Conservation (phyloP, 2,113 vertebrate genomes). For the Oenanthe oenanthe region DNA sequence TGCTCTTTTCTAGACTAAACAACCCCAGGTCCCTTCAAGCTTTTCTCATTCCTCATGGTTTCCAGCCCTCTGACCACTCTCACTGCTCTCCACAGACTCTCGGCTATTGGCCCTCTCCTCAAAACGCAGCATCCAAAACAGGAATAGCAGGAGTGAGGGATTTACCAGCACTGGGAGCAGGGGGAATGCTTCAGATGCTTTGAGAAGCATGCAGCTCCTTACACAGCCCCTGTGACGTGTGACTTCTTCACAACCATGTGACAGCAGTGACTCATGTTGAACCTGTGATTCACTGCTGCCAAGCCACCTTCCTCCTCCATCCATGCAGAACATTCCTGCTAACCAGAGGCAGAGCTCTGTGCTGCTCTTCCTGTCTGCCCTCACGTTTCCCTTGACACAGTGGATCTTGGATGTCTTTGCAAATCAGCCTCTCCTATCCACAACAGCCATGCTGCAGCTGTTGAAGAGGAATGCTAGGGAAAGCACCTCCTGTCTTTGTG, state of each 20-base stretch:
- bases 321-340: background rate
- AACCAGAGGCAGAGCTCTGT: background rate
- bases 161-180: background rate
- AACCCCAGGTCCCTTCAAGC: background rate
- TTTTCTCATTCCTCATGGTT: constrained; percentile 23
- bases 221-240: background rate
- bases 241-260: constrained; percentile 15
- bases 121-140: background rate
- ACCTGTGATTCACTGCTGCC: constrained; percentile 48
- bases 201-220: background rate
- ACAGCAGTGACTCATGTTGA: background rate
- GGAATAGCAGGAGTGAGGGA: background rate
- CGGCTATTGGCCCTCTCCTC: background rate
- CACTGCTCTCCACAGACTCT: background rate
- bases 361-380: background rate
- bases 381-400: background rate
- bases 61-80: constrained; percentile 26
- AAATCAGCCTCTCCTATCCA: background rate
- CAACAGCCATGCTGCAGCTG: background rate
- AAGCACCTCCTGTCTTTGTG: background rate
- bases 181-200: constrained; percentile 18
- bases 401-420: rapidly evolving
- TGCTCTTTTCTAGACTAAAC: constrained; percentile 54
- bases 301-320: background rate
- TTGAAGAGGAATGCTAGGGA: background rate